phyloP scores from a whole-genome alignment of 1,140 invertebrate genomes.

The Parapsyche elsis region DNA sequence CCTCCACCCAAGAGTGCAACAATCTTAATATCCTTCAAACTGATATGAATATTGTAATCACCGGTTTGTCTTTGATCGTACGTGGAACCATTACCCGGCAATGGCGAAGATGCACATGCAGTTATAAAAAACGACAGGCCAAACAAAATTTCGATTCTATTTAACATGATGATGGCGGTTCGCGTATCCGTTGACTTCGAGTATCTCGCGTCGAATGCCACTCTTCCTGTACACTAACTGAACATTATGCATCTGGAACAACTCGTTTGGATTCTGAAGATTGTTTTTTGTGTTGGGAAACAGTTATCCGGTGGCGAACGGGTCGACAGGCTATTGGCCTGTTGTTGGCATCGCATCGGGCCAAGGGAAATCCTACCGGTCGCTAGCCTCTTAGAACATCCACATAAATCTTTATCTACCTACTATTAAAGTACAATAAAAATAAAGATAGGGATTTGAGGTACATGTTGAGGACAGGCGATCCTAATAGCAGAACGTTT shows the following conservation, averaged over 20 bases:
- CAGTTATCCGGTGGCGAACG: conserved; percentile 51
- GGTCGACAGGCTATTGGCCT: conserved; percentile 40
- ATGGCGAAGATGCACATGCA: background rate
- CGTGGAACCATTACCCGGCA: conserved; percentile 43
- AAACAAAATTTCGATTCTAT: background rate
- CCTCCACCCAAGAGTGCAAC: conserved; percentile 70
- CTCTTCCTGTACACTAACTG: conserved; percentile 30
- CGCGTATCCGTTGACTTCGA: background rate
- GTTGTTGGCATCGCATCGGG: background rate
- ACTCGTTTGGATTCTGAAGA: conserved; percentile 53
- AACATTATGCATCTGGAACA: conserved; percentile 54
- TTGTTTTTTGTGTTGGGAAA: conserved; percentile 54
- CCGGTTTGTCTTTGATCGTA: conserved; percentile 82
- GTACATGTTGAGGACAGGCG: no score
- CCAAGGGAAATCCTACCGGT: no score
- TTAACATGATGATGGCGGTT: background rate
- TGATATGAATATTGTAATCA: conserved; percentile 80
- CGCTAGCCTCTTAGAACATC: no score
- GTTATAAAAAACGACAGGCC: background rate
- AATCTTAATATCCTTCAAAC: conserved; percentile 80
- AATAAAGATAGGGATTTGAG: no score
- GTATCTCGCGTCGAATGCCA: background rate
- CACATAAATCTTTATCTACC: no score
- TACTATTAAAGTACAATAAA: no score
- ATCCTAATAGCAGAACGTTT: no score